Conservation (phyloP, 2,113 vertebrate genomes). For the Rhodinocichla rosea region DNA sequence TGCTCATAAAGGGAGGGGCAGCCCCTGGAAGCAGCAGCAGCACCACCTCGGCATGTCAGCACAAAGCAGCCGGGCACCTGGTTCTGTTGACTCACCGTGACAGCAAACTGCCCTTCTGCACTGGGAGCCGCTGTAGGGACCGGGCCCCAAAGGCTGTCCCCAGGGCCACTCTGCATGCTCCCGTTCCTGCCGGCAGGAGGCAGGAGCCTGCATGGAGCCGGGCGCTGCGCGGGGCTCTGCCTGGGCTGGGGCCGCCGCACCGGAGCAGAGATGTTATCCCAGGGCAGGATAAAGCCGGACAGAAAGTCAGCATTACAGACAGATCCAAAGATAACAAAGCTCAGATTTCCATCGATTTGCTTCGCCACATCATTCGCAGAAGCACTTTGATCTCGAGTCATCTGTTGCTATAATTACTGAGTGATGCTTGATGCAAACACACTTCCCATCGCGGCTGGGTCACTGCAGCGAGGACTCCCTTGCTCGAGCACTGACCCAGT, state of each 20-base stretch:
- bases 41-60: not conserved
- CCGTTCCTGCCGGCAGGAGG: not conserved
- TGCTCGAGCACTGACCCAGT: not conserved
- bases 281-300: not conserved
- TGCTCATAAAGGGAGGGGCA: not conserved
- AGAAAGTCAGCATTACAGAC: constrained; percentile 54
- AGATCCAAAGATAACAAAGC: constrained; percentile 35
- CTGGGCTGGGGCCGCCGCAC: not conserved
- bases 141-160: not conserved
- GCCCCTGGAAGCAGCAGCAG: not conserved
- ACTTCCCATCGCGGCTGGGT: constrained; percentile 7
- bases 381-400: constrained; percentile 50
- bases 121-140: fast-evolving
- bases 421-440: constrained; percentile 7
- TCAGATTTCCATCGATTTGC: constrained; percentile 6
- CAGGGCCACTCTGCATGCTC: not conserved
- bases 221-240: not conserved
- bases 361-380: constrained; percentile 31
- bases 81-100: not conserved
- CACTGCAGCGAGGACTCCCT: not conserved
- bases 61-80: not conserved
- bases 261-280: not conserved
- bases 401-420: constrained; percentile 61
- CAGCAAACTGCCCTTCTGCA: not conserved
- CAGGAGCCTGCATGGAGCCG: not conserved